Conservation (phyloP, 2,113 vertebrate species). For the Climacteris rufus region DNA sequence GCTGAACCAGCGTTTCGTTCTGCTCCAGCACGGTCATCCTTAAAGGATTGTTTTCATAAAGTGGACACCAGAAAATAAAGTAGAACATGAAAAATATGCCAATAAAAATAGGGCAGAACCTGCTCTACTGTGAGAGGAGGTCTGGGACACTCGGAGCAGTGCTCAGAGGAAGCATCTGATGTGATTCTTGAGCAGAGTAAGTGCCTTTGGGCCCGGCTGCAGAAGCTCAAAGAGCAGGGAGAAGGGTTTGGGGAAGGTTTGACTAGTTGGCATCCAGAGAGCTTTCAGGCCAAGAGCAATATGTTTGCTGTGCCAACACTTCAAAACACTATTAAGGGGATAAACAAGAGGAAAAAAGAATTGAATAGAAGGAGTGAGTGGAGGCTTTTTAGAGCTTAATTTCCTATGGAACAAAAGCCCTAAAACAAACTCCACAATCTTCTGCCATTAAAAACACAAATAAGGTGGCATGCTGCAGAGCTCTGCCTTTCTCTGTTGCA, state of each 20-base stretch:
- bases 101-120: constrained; percentile 48
- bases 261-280: neutral
- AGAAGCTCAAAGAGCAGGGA: neutral
- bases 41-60: constrained; percentile 67
- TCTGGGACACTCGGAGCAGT: neutral
- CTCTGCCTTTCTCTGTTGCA: neutral
- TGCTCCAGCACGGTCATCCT: neutral
- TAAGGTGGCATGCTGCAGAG: neutral
- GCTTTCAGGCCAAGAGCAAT: neutral
- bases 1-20: neutral
- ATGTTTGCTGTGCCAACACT: neutral
- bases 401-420: constrained; percentile 12
- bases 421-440: neutral
- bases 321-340: neutral
- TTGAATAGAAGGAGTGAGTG: neutral
- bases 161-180: neutral
- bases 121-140: neutral
- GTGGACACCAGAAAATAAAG: constrained; percentile 1
- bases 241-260: neutral
- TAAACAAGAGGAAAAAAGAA: neutral
- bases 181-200: neutral
- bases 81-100: constrained; percentile 29
- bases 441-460: neutral
- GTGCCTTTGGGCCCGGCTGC: neutral
- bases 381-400: neutral